phyloP scores from a whole-genome alignment of 53 echinoderm and acorn worm species.

The Apostichopus leukothele region DNA sequence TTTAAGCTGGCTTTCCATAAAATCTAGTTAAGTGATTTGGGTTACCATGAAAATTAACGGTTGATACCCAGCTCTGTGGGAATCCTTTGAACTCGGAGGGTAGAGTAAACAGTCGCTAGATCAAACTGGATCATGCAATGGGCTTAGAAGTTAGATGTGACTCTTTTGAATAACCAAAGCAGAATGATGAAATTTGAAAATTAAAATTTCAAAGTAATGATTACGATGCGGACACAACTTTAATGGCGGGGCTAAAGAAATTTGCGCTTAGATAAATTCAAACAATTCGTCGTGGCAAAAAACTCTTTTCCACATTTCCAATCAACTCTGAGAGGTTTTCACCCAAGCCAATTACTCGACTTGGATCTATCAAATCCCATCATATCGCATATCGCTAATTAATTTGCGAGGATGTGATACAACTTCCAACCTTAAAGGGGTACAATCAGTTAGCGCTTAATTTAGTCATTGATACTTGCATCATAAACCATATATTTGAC shows the following conservation, averaged over 20 bases:
- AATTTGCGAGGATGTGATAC: neutral
- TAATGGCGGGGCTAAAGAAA: neutral
- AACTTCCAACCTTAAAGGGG: too few relatives aligned
- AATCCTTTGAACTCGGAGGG: slow-evolving; percentile 32
- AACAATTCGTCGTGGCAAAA: neutral
- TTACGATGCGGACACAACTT: neutral
- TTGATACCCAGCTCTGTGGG: slow-evolving; percentile 29
- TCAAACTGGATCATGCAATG: slow-evolving; percentile 30
- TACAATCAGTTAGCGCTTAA: too few relatives aligned
- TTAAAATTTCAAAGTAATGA: neutral
- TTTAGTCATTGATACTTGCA: too few relatives aligned
- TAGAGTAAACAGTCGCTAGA: slow-evolving; percentile 31
- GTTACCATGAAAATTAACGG: slow-evolving; percentile 47
- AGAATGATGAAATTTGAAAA: neutral
- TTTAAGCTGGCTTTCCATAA: slow-evolving; percentile 47
- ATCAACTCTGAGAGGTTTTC: slow-evolving; percentile 6
- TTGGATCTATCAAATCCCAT: slow-evolving; percentile 1
- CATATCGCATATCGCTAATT: slow-evolving; percentile 2
- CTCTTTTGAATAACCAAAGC: neutral
- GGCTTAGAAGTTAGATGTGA: neutral
- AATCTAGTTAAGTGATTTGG: slow-evolving; percentile 48
- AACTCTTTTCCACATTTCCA: neutral
- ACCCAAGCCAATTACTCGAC: neutral
- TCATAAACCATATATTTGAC: too few relatives aligned
- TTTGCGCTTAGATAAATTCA: neutral